These are phyloP conservation scores for Oconnorella tubifera DNA, from an alignment of 2,888 invertebrate species.

Conservation along the genomic window DNA sequence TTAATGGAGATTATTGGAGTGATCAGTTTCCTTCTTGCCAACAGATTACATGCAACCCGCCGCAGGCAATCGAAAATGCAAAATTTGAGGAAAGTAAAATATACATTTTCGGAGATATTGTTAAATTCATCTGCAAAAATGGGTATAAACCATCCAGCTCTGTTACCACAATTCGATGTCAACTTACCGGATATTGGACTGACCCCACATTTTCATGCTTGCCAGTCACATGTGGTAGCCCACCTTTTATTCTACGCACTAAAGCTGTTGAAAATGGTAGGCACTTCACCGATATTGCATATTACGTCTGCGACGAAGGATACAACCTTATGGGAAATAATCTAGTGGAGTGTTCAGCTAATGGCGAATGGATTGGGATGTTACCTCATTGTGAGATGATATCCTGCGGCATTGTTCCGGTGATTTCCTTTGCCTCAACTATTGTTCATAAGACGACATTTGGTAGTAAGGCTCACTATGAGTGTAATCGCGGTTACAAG, in stretches of 20 bases:
- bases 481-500: slow-evolving; percentile 38
- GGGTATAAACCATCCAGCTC: slow-evolving; percentile 22
- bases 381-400: slow-evolving; percentile 28
- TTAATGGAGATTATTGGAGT: slow-evolving; percentile 40
- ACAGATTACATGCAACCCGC: slow-evolving; percentile 39
- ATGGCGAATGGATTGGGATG: slow-evolving; percentile 26
- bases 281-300: slow-evolving; percentile 22
- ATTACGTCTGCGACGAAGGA: slow-evolving; percentile 28
- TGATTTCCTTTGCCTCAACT: slow-evolving; percentile 30
- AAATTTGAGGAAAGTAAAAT: slow-evolving; percentile 9
- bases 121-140: slow-evolving; percentile 20
- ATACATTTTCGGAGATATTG: slow-evolving; percentile 19
- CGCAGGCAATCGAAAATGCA: slow-evolving; percentile 32
- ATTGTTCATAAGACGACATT: slow-evolving; percentile 23
- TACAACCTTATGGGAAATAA: slow-evolving; percentile 28
- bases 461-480: slow-evolving; percentile 29
- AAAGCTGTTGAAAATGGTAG: slow-evolving; percentile 8
- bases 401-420: slow-evolving; percentile 21
- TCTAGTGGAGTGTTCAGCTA: slow-evolving; percentile 23
- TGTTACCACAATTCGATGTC: slow-evolving; percentile 19
- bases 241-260: slow-evolving; percentile 22
- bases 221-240: slow-evolving; percentile 18
- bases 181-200: slow-evolving; percentile 28
- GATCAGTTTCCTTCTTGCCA: slow-evolving; percentile 41
- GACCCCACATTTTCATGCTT: slow-evolving; percentile 8